Base-by-base conservation (phyloP, 1,140 invertebrate genomes). In the Oryzaephilus surinamensis region DNA sequence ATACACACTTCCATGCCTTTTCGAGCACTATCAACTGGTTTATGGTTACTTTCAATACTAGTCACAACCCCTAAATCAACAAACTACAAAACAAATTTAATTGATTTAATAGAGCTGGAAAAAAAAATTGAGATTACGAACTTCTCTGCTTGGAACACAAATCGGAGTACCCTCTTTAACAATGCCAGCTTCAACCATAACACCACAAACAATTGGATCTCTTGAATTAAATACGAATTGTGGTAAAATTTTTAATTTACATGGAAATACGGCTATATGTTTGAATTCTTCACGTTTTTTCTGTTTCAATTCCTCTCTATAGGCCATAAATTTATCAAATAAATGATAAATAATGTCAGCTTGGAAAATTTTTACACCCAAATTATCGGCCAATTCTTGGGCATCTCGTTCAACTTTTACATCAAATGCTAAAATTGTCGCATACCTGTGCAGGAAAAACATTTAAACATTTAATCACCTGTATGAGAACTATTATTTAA, bases 291-390 rank as follows among this genome's bases (percentile, higher is more conserved):
- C 90, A 8, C 93, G 77, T 59, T 94, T 96, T 60, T 83, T 82
- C 54, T 82, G 76, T 57, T 86, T 92, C n/a, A 97, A 66, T 50
- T 98, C 91, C 34, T 97, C 92, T 35, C 90, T 72, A 63, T 94
- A 97, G 11, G 84, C 82, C 44, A 81, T 94, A 69, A 99, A 99
- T 61, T 87, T 86, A 65, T 99, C 96, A 67, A 98, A 97, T 41
- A 99, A 69, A 71, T 99, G 97, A 69, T 99, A 99, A 57, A 99
- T 99, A 61, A 99, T 99, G 64, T 99, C 95, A 2, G 97, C 97
- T 40, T 94, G 85, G 76, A 99, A 99, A 55, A 99, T 95, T 66
- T 85, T 92, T 26, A 99, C 92, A 34, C 89, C 90, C 27, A 95
- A 61, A 31, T 79, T 76, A 56, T 99, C 95, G 0, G 97, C 97